Percentiles rank a stretch among this genome's conserved stretches.
phyloP scores from a whole-genome alignment of 2,113 vertebrate species.

The Grammomys surdaster region DNA sequence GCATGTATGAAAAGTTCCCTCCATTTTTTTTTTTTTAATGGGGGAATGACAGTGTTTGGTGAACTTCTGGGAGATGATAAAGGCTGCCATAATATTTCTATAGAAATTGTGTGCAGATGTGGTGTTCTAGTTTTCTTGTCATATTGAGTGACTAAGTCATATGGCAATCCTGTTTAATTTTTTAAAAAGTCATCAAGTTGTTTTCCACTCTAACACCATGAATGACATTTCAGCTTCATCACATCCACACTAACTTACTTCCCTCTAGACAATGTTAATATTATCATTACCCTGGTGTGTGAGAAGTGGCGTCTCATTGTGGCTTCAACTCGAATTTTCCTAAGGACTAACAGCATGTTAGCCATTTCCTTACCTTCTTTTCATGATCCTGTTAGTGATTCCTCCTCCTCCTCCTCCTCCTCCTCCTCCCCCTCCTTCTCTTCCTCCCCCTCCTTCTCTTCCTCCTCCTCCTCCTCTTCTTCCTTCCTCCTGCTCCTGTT shows the following conservation, averaged over 20 bases:
- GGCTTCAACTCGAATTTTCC: background rate
- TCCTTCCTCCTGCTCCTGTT: no score
- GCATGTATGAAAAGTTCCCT: background rate
- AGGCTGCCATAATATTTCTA: background rate
- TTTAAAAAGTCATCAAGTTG: background rate
- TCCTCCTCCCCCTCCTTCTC: no score
- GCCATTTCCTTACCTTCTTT: background rate
- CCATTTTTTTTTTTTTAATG: background rate
- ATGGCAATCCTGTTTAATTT: background rate
- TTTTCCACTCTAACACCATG: background rate
- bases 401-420: no score
- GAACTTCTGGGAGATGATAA: background rate
- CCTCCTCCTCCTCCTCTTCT: no score
- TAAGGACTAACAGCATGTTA: background rate
- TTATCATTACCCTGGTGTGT: background rate
- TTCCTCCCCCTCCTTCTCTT: fast-evolving
- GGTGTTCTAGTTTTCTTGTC: background rate
- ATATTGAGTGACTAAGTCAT: background rate
- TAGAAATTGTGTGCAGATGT: background rate
- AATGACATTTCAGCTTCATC: background rate
- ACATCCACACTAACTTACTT: background rate
- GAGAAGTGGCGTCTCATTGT: background rate
- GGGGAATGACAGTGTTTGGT: background rate
- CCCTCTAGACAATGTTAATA: background rate
- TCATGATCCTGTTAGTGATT: background rate